Base-by-base conservation (phyloP, 2,113 vertebrate genomes). In the Hippocampus barbouri region DNA sequence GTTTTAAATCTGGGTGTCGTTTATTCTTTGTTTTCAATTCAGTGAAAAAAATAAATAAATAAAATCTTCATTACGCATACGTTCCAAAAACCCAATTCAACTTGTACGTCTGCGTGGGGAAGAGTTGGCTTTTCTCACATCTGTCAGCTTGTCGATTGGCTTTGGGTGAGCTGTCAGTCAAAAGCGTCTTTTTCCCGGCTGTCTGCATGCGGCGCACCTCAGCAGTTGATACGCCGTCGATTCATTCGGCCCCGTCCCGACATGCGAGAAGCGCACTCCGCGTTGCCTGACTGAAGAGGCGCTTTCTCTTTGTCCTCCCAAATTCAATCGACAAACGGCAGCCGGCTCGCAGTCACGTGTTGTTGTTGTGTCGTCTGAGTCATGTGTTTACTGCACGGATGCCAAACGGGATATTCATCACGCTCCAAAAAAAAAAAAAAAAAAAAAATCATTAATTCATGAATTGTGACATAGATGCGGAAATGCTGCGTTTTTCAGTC, bases 91-190 rank as follows among this genome's bases (percentile, higher is more conserved):
- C 20, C 74, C 8, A 57, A 73, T 81, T 69, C 60, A 25, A 45
- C 63, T 69, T 64, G n/a, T n/a, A n/a, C n/a, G n/a, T n/a, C n/a
- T n/a, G 59, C 34, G 56, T 66, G 77, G 70, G 70, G 83, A 84
- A 69, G 9, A 67, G 62, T 25, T 71, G 1, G 64, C 75, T 79
- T 83, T 81, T 76, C 85, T 73, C 68, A 78, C 89, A 77, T 88
- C 86, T 86, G 86, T 86, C 81, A 83, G 66, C 66, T 73, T 81
- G 86, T 90, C 85, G 71, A 68, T 83, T 78, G 68, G 62, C 76
- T 76, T 86, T 79, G 79, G 80, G 72, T 73, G 25, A 71, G 74
- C 87, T 74, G 81, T 80, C 89, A 87, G 27, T 87, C 82, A 81
- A 20, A 80, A 77, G 56, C 70, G 5, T 45, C 72, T 70, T 79